Percentiles rank a stretch among this genome's conserved stretches.
Conservation (phyloP, 2,113 vertebrate genomes). For the Lepus europaeus region DNA sequence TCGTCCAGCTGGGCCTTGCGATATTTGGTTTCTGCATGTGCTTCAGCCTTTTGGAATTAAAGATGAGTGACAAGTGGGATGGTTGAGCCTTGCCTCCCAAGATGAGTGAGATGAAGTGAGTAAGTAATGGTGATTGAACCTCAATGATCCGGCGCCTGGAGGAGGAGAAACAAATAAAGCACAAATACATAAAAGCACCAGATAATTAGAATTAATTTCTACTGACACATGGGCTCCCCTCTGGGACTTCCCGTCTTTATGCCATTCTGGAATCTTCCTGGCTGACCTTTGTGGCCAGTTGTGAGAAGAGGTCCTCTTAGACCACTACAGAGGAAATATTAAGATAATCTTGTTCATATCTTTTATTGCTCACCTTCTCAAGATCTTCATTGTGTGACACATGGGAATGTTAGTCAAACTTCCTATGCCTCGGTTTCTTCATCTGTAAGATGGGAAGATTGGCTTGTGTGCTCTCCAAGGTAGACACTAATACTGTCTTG, state of each 20-base stretch:
- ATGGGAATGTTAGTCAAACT: neutral
- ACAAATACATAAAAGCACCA: neutral
- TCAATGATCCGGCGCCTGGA: neutral
- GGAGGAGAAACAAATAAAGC: neutral
- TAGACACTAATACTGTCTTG: neutral
- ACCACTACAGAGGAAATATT: neutral
- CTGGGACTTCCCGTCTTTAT: neutral
- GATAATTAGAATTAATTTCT: neutral
- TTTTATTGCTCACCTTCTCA: neutral
- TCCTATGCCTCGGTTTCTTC: neutral
- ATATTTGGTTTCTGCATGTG: neutral
- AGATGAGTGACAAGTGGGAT: neutral
- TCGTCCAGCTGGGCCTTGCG: accelerated
- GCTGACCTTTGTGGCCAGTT: neutral
- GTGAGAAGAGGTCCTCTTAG: neutral
- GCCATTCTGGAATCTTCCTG: neutral
- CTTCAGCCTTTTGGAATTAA: neutral
- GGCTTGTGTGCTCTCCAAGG: neutral
- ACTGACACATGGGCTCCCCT: accelerated
- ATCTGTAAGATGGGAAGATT: conserved; percentile 15
- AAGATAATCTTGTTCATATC: neutral
- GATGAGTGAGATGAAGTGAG: neutral
- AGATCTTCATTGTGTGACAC: neutral
- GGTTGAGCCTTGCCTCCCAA: neutral
- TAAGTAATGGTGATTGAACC: neutral